A percentile compares a stretch with the other conserved stretches of the same genome.
Evolutionary conservation across 2,113 vertebrate species (phyloP).

Genomic region (Chaetops frenatus): DNA sequence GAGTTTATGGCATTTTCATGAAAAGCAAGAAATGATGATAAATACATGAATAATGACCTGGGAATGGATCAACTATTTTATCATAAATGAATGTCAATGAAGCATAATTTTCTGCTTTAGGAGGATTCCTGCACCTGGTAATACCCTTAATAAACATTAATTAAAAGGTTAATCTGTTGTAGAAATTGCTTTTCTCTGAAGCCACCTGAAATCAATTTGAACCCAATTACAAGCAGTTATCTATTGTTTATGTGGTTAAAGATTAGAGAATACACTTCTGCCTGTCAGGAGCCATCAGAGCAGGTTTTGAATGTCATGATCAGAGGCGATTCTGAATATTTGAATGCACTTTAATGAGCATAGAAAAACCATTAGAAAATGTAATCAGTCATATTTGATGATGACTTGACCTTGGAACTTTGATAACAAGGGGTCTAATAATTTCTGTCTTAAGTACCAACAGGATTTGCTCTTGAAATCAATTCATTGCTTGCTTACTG

Average conservation of each 20-base stretch:
- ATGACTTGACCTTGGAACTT: constrained; percentile 77
- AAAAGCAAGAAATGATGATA: constrained; percentile 31
- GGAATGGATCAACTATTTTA: constrained; percentile 55
- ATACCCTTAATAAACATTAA: constrained; percentile 79
- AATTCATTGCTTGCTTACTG: constrained; percentile 68
- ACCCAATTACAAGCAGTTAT: constrained; percentile 77
- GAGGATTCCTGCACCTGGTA: constrained; percentile 74
- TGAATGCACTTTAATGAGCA: constrained; percentile 75
- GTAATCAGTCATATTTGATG: constrained; percentile 76
- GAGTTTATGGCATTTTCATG: neutral
- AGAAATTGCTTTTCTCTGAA: constrained; percentile 82
- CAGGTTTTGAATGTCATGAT: constrained; percentile 69
- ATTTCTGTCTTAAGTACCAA: constrained; percentile 64
- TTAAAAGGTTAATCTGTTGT: constrained; percentile 81
- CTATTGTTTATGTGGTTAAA: constrained; percentile 77
- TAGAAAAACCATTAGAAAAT: constrained; percentile 74
- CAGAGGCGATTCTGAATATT: constrained; percentile 68
- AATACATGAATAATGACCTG: constrained; percentile 58
- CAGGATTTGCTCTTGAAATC: constrained; percentile 67
- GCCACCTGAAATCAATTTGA: constrained; percentile 85
- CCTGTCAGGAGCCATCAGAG: constrained; percentile 66
- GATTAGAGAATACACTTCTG: constrained; percentile 74
- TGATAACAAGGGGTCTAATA: constrained; percentile 70
- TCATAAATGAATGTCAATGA: constrained; percentile 71
- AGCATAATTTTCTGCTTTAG: constrained; percentile 72